Evolutionary conservation across 2,797 vertebrate genomes (phyloP).

Genomic region (Adelosebastes latens): DNA sequence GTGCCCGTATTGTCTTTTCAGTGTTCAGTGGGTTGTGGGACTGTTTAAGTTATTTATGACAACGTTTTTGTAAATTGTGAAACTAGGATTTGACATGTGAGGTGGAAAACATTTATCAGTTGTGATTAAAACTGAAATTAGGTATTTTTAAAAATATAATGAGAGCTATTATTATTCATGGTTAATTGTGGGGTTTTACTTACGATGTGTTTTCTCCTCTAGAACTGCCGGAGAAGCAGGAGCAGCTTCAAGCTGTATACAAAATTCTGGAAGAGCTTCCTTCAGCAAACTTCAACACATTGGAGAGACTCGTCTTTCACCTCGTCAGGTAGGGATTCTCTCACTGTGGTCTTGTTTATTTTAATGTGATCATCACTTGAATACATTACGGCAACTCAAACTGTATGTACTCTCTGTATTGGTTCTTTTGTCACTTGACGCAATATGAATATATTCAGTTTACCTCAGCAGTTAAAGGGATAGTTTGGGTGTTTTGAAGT

Average conservation of each 20-base stretch:
- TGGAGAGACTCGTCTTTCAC: conserved; percentile 96
- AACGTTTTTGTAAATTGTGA: neutral
- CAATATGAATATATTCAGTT: neutral
- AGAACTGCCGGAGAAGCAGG: conserved; percentile 96
- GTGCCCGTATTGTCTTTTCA: neutral
- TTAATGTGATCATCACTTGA: neutral
- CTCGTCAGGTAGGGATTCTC: conserved; percentile 88
- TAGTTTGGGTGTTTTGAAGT: no score
- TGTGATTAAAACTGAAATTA: neutral
- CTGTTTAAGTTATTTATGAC: neutral
- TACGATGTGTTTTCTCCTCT: conserved; percentile 6
- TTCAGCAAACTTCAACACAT: conserved; percentile 86
- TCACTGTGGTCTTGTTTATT: neutral
- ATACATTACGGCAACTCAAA: neutral
- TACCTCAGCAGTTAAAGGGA: neutral
- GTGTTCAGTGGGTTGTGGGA: neutral
- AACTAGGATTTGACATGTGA: neutral
- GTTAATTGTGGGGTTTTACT: neutral
- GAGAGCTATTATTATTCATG: neutral
- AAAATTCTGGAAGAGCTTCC: conserved; percentile 92
- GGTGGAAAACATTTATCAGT: neutral
- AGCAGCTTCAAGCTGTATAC: conserved; percentile 93
- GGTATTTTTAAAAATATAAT: neutral
- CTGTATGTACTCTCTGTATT: neutral
- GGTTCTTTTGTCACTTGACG: no score